These are phyloP conservation scores for Tolmerus cingulatus DNA, from an alignment of 2,888 invertebrate species.

Conservation along the genomic window DNA sequence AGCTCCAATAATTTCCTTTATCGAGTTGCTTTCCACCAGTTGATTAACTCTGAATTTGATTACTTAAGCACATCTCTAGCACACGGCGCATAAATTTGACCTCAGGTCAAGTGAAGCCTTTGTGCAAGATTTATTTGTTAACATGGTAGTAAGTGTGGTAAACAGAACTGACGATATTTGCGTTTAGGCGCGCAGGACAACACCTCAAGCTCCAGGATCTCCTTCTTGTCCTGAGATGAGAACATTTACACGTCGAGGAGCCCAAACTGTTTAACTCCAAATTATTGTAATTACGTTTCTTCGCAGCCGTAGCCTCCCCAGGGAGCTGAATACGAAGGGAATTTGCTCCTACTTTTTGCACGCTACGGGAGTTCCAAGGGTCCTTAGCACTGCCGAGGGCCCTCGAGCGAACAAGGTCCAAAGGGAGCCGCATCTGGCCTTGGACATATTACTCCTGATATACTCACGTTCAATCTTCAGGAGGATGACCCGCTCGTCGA, in stretches of 20 bases:
- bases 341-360: neutral
- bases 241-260: too few species aligned
- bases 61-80: neutral
- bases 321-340: neutral
- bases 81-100: neutral
- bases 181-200: neutral
- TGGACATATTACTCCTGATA: slow-evolving; percentile 48
- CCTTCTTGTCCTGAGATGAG: neutral
- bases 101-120: neutral
- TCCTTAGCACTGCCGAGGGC: neutral
- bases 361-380: neutral
- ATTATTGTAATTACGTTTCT: slow-evolving; percentile 13
- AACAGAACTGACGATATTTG: neutral
- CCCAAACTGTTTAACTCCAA: neutral
- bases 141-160: neutral
- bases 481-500: slow-evolving; percentile 67
- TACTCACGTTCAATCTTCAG: slow-evolving; percentile 71
- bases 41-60: slow-evolving; percentile 15
- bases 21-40: neutral
- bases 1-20: neutral
- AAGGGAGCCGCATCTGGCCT: neutral
- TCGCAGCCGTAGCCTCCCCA: neutral
- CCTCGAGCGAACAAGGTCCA: neutral
- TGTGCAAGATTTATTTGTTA: slow-evolving; percentile 4
- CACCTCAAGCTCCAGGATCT: neutral